Percentiles rank a stretch among this genome's conserved stretches.
These are phyloP conservation scores for Drosophila repleta DNA, from an alignment of 1,140 invertebrate genomes.

Conservation along the genomic window DNA sequence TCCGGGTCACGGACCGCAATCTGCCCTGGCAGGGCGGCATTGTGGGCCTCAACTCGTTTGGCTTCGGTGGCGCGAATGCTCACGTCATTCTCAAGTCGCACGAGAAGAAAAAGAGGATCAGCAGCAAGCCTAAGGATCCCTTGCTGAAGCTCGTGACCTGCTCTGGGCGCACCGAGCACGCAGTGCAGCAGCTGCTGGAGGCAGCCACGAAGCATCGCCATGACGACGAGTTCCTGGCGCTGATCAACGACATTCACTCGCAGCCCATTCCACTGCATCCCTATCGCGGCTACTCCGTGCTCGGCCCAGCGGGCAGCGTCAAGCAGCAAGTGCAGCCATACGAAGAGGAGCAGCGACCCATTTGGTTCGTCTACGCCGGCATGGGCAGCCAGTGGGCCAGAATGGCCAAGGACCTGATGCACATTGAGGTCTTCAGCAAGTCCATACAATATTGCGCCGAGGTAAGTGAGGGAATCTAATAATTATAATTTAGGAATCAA, in stretches of 20 bases:
- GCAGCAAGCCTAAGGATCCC: conserved; percentile 59
- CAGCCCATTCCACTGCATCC: conserved; percentile 88
- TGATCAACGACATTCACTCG: conserved; percentile 90
- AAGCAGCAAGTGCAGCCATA: conserved; percentile 80
- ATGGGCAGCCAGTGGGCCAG: conserved; percentile 99
- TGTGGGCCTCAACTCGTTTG: conserved; percentile 97
- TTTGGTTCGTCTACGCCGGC: conserved; percentile 98
- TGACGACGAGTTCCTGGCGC: conserved; percentile 90
- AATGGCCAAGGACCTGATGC: conserved; percentile 94
- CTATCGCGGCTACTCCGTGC: conserved; percentile 90
- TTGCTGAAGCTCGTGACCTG: conserved; percentile 90
- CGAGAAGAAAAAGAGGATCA: conserved; percentile 87
- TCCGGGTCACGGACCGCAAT: conserved; percentile 93
- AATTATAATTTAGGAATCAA: no score
- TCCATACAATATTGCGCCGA: conserved; percentile 91
- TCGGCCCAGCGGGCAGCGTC: conserved; percentile 84
- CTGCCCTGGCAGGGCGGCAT: conserved; percentile 94
- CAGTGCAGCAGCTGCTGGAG: conserved; percentile 88
- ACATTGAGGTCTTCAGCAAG: conserved; percentile 90
- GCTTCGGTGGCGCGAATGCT: conserved; percentile 99
- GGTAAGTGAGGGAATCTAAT: conserved; percentile 24
- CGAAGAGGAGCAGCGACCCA: conserved; percentile 88
- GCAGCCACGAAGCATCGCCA: conserved; percentile 86
- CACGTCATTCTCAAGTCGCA: conserved; percentile 94
- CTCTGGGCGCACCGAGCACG: conserved; percentile 93